Evolutionary conservation across 2,888 invertebrate species (phyloP).

Genomic region (Caenorhabditis sp.): DNA sequence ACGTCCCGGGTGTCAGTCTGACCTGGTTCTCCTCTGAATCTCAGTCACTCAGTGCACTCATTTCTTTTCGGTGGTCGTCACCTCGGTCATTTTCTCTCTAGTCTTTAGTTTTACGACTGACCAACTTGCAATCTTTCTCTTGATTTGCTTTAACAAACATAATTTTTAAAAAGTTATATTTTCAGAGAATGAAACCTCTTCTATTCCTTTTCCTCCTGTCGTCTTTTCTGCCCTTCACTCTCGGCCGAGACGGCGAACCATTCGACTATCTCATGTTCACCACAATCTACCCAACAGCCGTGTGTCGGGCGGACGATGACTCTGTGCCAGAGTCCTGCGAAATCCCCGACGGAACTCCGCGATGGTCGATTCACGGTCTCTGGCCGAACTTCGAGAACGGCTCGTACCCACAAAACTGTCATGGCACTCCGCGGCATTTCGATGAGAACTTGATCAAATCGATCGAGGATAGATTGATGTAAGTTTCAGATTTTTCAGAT

Average conservation of each 20-base stretch:
- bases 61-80: not conserved
- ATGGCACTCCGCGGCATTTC: constrained; percentile 64
- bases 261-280: constrained; percentile 75
- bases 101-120: not conserved
- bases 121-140: not conserved
- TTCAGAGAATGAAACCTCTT: constrained; percentile 21
- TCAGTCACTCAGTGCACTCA: not conserved
- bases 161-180: no score
- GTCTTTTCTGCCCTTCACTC: not conserved
- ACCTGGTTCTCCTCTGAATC: not conserved
- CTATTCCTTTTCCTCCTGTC: constrained; percentile 1
- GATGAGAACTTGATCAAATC: constrained; percentile 63
- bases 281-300: constrained; percentile 70
- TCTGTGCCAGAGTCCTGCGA: constrained; percentile 72
- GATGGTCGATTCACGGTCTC: constrained; percentile 74
- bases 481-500: constrained; percentile 10
- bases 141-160: no score
- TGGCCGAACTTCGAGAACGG: constrained; percentile 74
- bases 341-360: constrained; percentile 66
- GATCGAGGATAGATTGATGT: constrained; percentile 61
- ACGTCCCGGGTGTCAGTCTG: constrained; percentile 2
- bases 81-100: not conserved
- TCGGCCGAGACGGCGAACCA: constrained; percentile 34
- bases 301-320: constrained; percentile 74
- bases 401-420: constrained; percentile 71